Evolutionary conservation across 2,888 invertebrate species (phyloP), one percentile per base, ranked within the genome.

Genomic region (Marasmarcha lunaedactyla): DNA sequence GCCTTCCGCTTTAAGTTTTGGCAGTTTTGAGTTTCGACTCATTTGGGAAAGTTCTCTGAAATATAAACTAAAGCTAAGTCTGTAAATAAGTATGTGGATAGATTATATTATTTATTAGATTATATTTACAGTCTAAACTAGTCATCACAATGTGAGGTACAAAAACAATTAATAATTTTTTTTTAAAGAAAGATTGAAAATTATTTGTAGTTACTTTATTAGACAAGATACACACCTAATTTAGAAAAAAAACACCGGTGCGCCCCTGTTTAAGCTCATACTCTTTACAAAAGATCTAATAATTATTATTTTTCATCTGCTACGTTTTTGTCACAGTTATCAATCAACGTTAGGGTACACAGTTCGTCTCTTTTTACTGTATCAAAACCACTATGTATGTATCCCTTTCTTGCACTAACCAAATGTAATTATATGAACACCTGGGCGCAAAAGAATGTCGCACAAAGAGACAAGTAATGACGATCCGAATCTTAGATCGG

Each of bases 301-400:
- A 81, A 83, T 83, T 76, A 83, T 83, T 83, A 81, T 83, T 83
- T 79, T 79, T 83, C 81, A 79, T 83, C 79, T 79, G 79, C 71
- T 71, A 70, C 83, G 76, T 83, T 83, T 81, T 83, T 84, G 84
- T 84, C 84, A 81, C 83, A 84, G 84, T 83, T 84, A 84, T 84
- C 84, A 84, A 84, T 84, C 84, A 84, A 81, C 71, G 70, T 67
- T 65, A 73, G 72, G 73, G 76, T 66, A 58, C 50, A 37, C 57
- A 35, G 48, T 54, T 42, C 49, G 40, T 72, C 71, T 59, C 62
- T 55, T 51, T 72, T 67, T 46, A 35, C 37, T 46, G 26, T 37
- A 15, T 45, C 46, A 33, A 42, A 45, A 50, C 47, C 43, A 40
- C 43, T 42, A 65, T 71, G 49, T 52, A 42, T 46, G 52, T 47